phyloP scores from a whole-genome alignment of 2,113 vertebrate genomes.

The Ailurus styani region DNA sequence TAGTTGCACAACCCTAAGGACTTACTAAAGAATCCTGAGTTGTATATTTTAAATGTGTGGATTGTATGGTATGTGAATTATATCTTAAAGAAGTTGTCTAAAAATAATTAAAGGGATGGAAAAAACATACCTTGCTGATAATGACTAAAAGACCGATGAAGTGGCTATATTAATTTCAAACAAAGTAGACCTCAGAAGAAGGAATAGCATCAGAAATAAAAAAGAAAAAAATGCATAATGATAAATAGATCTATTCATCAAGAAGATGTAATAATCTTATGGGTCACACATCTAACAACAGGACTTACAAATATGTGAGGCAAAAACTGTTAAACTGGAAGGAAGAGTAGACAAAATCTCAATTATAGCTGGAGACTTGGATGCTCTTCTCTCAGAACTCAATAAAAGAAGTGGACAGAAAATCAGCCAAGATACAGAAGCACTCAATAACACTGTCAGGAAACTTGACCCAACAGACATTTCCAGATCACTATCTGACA shows the following conservation, averaged over 20 bases:
- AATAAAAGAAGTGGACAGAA: not conserved
- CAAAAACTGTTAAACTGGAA: not conserved
- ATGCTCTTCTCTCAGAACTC: not conserved
- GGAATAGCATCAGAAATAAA: not conserved
- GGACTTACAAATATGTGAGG: not conserved
- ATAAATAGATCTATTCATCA: not conserved
- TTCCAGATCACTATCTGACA: not conserved
- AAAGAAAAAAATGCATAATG: no score
- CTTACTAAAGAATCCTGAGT: not conserved
- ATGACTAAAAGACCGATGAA: no score
- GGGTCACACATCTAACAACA: not conserved
- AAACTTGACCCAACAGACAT: accelerated
- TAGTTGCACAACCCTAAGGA: not conserved
- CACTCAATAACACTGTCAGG: not conserved
- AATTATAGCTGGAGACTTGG: accelerated
- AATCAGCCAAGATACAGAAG: not conserved
- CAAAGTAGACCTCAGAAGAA: not conserved
- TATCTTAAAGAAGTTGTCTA: not conserved
- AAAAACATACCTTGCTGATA: not conserved
- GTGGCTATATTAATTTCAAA: not conserved
- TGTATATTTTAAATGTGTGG: not conserved
- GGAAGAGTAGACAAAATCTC: not conserved
- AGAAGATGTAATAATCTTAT: not conserved
- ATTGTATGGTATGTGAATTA: not conserved
- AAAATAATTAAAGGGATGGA: not conserved